A percentile compares a stretch with the other conserved stretches of the same genome.
phyloP scores from a whole-genome alignment of 2,113 vertebrate genomes.

The Haemorhous mexicanus region DNA sequence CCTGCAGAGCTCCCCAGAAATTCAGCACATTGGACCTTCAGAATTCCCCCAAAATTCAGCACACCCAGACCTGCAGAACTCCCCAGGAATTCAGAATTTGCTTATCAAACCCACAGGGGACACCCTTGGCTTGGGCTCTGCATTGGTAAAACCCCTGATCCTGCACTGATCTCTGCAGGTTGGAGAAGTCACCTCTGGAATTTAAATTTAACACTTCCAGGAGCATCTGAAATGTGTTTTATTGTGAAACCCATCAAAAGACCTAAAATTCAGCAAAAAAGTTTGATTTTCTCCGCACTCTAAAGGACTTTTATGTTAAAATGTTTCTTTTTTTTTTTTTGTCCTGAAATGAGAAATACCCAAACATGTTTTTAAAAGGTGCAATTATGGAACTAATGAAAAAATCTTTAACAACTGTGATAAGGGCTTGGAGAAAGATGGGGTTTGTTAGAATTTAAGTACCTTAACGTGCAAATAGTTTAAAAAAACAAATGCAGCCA shows the following conservation, averaged over 20 bases:
- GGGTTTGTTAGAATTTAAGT: neutral
- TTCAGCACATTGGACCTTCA: neutral
- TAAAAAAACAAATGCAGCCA: conserved; percentile 52
- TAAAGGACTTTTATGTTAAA: neutral
- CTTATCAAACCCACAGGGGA: neutral
- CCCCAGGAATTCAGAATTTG: neutral
- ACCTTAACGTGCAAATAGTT: neutral
- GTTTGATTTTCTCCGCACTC: neutral
- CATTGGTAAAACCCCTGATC: neutral
- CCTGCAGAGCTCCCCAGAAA: fast-evolving
- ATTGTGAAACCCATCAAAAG: neutral
- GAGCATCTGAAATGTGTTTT: neutral
- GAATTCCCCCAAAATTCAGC: neutral
- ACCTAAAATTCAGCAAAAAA: neutral
- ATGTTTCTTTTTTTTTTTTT: neutral
- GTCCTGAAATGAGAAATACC: neutral
- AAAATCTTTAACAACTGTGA: neutral
- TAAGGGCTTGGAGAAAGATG: neutral
- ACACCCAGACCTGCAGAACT: neutral
- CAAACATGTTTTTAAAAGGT: neutral
- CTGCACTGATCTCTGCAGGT: neutral
- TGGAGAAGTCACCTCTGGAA: neutral
- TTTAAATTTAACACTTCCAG: neutral
- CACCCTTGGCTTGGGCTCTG: fast-evolving
- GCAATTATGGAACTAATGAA: neutral